Evolutionary conservation across 2,888 invertebrate genomes (phyloP), one percentile per base, ranked within the genome.

Genomic region (Gonocerus acuteangulatus): DNA sequence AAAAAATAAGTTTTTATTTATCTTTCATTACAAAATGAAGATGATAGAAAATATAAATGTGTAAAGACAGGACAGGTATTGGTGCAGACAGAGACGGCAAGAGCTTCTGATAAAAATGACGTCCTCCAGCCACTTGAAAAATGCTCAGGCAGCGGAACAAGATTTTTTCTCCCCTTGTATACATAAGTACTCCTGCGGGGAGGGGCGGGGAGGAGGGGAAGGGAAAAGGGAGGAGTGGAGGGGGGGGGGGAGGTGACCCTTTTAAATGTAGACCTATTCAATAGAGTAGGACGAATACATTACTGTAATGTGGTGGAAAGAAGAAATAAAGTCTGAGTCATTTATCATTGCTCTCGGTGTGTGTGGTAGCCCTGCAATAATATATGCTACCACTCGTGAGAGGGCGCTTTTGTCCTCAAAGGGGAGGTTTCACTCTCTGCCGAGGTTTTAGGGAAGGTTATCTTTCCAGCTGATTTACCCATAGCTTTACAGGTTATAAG

Each of bases 271-370:
- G 27, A 21, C 44, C 57, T 57, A 57, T 57, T 57, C 44, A 57
- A 57, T 34, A 57, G 57, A 57, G 57, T 47, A 45, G 57, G 27
- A 9, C 47, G 57, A 57, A 57, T 57, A 57, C 57, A 57, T 57
- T 57, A 47, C 57, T 45, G 57, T 57, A 47, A 57, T 57, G 47
- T 57, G 57, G 57, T 57, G 57, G 57, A 57, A 57, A 57, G 57
- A 57, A 57, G 57, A 57, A 57, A 57, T 57, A 57, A 57, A 57
- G 57, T 57, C 47, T 32, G 23, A 32, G 19, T 27, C 57, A 57
- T 57, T 57, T 57, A 57, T 57, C 57, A 57, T 57, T 57, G 57
- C 57, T 54, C 42, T 36, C 11, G 11, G n/a, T 22, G 47, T 19
- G 47, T 19, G 47, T 13, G 13, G 57, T 34, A 19, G 44, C 18